Conservation (phyloP, 2,797 vertebrate species). For the Gymnothorax javanicus region DNA sequence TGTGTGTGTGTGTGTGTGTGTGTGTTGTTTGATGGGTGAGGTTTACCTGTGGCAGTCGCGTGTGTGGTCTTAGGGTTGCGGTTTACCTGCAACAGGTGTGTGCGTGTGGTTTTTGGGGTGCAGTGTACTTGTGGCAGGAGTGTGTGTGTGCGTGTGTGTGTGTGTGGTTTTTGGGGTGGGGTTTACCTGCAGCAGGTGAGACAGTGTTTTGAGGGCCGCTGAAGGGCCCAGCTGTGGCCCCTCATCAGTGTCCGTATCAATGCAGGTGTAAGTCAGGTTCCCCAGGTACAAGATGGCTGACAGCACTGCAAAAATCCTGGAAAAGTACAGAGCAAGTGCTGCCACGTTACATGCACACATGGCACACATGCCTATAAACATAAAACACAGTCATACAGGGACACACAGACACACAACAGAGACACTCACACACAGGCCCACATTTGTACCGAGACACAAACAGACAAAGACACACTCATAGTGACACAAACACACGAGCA, state of each 20-base stretch:
- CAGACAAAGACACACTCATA: no score
- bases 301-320: slow-evolving; percentile 89
- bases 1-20: background rate
- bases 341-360: background rate
- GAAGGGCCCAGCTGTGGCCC: slow-evolving; percentile 84
- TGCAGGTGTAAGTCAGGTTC: slow-evolving; percentile 81
- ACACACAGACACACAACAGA: background rate
- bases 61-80: background rate
- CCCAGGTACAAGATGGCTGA: slow-evolving; percentile 93
- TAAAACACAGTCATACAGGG: background rate
- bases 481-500: no score
- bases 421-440: background rate
- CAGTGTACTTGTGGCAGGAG: background rate
- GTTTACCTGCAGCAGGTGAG: slow-evolving; percentile 64
- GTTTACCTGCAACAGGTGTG: background rate
- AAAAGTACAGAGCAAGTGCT: background rate
- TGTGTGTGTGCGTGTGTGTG: background rate
- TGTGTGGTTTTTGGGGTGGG: background rate
- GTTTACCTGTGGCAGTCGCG: no score
- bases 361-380: background rate
- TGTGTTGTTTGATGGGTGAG: background rate
- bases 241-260: slow-evolving; percentile 73
- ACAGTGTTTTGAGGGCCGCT: slow-evolving; percentile 82
- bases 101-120: background rate
- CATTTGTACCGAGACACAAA: no score